These are phyloP conservation scores for Halichondria panicea DNA, from an alignment of 37 sponge, comb jelly and placozoan genomes.

Conservation along the genomic window DNA sequence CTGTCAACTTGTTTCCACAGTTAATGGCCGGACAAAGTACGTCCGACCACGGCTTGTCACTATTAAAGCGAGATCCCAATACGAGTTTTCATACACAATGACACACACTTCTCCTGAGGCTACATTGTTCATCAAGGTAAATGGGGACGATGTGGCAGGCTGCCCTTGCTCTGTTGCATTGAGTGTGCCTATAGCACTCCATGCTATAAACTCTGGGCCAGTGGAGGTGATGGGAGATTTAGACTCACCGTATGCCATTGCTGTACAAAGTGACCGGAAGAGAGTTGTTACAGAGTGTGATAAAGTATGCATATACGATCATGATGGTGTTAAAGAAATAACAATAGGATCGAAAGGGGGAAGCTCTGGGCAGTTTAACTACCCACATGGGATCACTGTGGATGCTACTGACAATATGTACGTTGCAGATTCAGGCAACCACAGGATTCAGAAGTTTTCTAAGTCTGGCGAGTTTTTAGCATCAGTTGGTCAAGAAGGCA, in stretches of 20 bases:
- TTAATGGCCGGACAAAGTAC: no score
- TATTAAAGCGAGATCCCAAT: no score
- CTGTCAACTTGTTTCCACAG: no score
- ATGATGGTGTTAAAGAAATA: neutral
- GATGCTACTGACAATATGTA: constrained; percentile 18
- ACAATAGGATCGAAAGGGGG: neutral
- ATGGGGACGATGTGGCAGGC: neutral
- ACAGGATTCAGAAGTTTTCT: constrained; percentile 65
- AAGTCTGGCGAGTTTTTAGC: constrained; percentile 32
- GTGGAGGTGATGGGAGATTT: neutral
- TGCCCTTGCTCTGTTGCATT: neutral
- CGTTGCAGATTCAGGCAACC: constrained; percentile 28
- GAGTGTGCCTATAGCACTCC: neutral
- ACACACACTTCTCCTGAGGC: no score
- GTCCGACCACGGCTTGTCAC: no score
- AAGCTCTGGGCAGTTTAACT: neutral
- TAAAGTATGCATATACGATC: neutral
- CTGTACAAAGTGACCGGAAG: neutral
- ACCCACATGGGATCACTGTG: constrained; percentile 17
- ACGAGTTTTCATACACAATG: no score
- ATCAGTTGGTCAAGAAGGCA: constrained; percentile 40
- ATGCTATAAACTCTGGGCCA: neutral
- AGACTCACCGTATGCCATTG: neutral
- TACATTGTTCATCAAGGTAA: neutral
- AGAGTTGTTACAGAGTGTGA: neutral